Evolutionary conservation across 2,113 vertebrate species (phyloP), one percentile per base, ranked within the genome.

Genomic region (Paramisgurnus dabryanus): DNA sequence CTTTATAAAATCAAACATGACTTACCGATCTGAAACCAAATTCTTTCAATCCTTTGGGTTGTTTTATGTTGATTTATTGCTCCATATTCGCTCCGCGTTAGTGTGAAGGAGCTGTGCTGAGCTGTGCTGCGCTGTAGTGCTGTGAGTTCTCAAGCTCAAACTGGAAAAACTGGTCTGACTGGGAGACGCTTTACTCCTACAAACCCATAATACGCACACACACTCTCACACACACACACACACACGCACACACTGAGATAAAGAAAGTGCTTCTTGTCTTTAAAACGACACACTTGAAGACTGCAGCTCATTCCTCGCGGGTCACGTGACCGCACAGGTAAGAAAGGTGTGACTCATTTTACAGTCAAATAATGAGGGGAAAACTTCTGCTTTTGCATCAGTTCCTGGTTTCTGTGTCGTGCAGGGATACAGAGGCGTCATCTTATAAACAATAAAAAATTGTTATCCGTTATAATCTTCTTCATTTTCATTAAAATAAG

Each of bases 291-390:
- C 41, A 15, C 61, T 76, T 60, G 15, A 55, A 55, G 74, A 76
- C 47, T 7, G 45, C 13, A 18, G 2, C 45, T 12, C 74, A 41
- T 66, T 64, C 60, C 74, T 66, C 45, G 0, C 18, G 3, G 27
- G 13, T 66, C 75, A 66, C 61, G 75, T 77, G 75, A 66, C 63
- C 22, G 27, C 61, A 8, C 75, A 77, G 63, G 75, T 77, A 77
- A 53, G 75, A 66, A 77, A 77, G 75, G 75, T 77, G 75, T 77
- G 75, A 77, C 75, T 53, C 27, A 55, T 77, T 77, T 77, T 50
- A 50, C 63, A 55, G 27, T 77, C 75, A 77, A 77, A 77, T 66
- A 6, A 15, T n/a, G 73, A 49, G 73, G 72, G 18, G 0, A 49
- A 4, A 43, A 47, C 4, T 76, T 63, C 43, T 76, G 8, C 73